Percentiles rank a stretch among this genome's conserved stretches.
phyloP scores from a whole-genome alignment of 1,140 invertebrate species.

The Thaumetopoea pityocampa region DNA sequence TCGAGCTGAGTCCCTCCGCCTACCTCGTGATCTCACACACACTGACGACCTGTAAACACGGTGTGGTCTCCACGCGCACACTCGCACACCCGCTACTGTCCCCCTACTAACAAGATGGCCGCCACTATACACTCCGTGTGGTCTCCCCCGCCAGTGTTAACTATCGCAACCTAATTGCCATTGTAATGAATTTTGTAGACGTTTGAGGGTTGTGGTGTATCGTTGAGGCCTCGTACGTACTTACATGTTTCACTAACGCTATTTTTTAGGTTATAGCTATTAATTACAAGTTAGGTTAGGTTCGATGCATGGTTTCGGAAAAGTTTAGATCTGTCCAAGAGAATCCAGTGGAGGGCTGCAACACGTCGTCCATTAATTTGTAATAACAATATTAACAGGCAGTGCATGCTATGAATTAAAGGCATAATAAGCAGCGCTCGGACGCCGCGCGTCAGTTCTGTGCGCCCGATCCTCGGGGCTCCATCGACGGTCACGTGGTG shows the following conservation, averaged over 20 bases:
- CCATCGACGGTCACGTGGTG: no score
- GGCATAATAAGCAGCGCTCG: constrained; percentile 25
- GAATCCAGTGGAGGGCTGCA: constrained; percentile 17
- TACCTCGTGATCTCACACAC: constrained; percentile 23
- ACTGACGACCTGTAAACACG: constrained; percentile 39
- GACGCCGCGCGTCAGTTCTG: neutral
- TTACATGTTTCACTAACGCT: constrained; percentile 52
- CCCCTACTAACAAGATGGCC: constrained; percentile 63
- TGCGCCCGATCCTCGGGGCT: no score
- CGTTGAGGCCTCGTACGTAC: constrained; percentile 35
- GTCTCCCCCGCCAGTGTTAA: constrained; percentile 16
- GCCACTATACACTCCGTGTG: constrained; percentile 38
- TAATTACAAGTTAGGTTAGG: constrained; percentile 45
- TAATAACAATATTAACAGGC: constrained; percentile 47
- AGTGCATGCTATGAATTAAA: constrained; percentile 40
- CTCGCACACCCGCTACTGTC: constrained; percentile 60
- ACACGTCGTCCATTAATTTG: constrained; percentile 28
- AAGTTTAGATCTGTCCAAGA: constrained; percentile 15
- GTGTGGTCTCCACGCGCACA: constrained; percentile 66
- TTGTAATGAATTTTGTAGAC: constrained; percentile 24
- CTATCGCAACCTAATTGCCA: constrained; percentile 17
- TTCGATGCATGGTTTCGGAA: constrained; percentile 43
- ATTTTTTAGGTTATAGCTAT: constrained; percentile 51
- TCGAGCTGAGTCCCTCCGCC: constrained; percentile 12
- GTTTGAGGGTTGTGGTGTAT: constrained; percentile 28